These are phyloP conservation scores for Ennomos fuscantarius DNA, from an alignment of 2,888 invertebrate species.

Conservation along the genomic window DNA sequence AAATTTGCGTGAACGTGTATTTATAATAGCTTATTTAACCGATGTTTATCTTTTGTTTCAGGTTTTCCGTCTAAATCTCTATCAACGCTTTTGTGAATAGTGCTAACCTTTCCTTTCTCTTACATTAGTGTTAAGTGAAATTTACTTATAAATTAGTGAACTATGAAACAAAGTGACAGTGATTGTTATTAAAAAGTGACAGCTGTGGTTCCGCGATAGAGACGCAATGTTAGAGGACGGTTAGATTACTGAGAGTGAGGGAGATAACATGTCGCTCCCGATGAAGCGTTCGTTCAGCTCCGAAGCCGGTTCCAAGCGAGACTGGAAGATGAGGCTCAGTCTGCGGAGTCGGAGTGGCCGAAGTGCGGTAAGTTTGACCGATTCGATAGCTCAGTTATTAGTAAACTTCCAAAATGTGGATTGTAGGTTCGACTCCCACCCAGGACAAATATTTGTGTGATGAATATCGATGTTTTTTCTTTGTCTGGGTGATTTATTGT, in stretches of 20 bases:
- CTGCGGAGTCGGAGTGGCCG: constrained; percentile 88
- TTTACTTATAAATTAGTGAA: constrained; percentile 7
- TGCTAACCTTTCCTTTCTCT: neutral
- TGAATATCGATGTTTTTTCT: too few species aligned
- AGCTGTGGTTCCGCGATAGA: constrained; percentile 48
- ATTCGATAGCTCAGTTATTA: too few species aligned
- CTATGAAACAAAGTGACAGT: constrained; percentile 4
- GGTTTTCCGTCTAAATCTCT: constrained; percentile 12
- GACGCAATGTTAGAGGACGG: constrained; percentile 52
- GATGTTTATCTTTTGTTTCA: constrained; percentile 30
- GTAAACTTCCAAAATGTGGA: too few species aligned
- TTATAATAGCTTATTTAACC: neutral
- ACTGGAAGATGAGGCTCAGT: constrained; percentile 91
- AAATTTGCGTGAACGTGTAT: too few species aligned
- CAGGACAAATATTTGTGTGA: too few species aligned
- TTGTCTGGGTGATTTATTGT: too few species aligned
- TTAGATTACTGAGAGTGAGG: constrained; percentile 34
- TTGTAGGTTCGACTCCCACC: too few species aligned
- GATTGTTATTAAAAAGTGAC: constrained; percentile 6
- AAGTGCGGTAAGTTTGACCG: constrained; percentile 82
- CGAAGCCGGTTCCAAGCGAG: constrained; percentile 85
- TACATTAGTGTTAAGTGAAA: neutral
- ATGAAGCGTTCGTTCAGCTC: constrained; percentile 88
- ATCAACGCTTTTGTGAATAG: neutral
- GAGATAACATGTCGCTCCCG: constrained; percentile 67